These are phyloP conservation scores for Chymomyza caudatula DNA, from an alignment of 2,888 invertebrate genomes.

Conservation along the genomic window DNA sequence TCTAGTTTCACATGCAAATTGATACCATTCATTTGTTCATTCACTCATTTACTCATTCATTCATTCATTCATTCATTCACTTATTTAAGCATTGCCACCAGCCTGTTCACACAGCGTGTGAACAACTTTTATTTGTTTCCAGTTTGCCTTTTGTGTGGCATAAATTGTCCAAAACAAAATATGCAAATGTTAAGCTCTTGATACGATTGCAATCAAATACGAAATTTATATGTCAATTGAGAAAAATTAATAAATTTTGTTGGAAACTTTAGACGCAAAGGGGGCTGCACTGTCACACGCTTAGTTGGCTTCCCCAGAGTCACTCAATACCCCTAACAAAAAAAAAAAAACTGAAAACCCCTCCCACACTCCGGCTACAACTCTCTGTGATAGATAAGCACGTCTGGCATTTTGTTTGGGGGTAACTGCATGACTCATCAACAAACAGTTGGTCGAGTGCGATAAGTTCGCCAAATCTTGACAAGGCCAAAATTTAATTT, in stretches of 20 bases:
- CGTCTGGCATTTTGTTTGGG: neutral
- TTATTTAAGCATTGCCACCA: slow-evolving; percentile 1
- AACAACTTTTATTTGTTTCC: slow-evolving; percentile 28
- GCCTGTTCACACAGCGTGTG: slow-evolving; percentile 37
- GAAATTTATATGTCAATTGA: slow-evolving; percentile 55
- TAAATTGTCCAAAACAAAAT: slow-evolving; percentile 25
- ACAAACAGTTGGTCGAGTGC: slow-evolving; percentile 7
- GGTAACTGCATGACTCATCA: slow-evolving; percentile 24
- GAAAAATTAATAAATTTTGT: slow-evolving; percentile 53
- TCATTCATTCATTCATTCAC: neutral
- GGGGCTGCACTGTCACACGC: slow-evolving; percentile 47
- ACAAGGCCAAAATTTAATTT: slow-evolving; percentile 24
- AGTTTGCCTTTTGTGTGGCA: neutral
- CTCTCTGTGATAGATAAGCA: slow-evolving; percentile 30
- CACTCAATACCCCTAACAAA: slow-evolving; percentile 2
- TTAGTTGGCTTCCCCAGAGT: slow-evolving; percentile 55
- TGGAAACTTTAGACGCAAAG: slow-evolving; percentile 41
- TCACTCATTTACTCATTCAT: slow-evolving; percentile 15
- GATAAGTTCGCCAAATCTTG: neutral
- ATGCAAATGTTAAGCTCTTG: slow-evolving; percentile 51
- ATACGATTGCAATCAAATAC: slow-evolving; percentile 4
- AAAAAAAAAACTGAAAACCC: slow-evolving; percentile 3
- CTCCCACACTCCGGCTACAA: slow-evolving; percentile 7
- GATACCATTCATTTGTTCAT: slow-evolving; percentile 41
- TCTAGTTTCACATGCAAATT: slow-evolving; percentile 18